Conservation (phyloP, 2,797 vertebrate genomes). For the Ptychadena robeensis region DNA sequence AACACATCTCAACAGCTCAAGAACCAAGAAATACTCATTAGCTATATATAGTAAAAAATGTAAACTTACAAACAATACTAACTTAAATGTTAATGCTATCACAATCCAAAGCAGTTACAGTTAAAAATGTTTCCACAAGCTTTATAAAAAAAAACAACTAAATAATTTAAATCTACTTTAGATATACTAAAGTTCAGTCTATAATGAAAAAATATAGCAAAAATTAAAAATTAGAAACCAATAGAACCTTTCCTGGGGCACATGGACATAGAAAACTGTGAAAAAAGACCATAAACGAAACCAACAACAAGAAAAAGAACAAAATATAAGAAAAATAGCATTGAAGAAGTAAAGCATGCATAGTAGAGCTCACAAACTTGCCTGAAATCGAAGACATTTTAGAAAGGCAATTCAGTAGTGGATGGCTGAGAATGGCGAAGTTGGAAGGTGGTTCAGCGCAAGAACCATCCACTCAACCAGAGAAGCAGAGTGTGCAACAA, state of each 20-base stretch:
- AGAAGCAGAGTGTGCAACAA: slow-evolving; percentile 9
- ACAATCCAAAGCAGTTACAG: neutral
- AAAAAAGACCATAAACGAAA: neutral
- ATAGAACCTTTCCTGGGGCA: neutral
- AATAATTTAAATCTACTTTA: neutral
- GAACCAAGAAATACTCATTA: too few species aligned
- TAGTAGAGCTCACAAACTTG: slow-evolving; percentile 14
- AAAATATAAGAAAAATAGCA: neutral
- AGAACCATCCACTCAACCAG: neutral
- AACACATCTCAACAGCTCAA: too few species aligned
- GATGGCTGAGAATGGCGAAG: neutral
- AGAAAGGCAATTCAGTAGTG: neutral
- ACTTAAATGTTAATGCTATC: too few species aligned
- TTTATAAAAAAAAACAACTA: too few species aligned
- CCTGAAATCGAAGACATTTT: slow-evolving; percentile 17
- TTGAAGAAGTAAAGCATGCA: neutral
- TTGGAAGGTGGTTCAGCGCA: neutral
- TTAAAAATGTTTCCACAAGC: neutral
- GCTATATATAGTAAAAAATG: too few species aligned
- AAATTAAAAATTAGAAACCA: neutral
- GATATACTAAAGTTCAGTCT: neutral
- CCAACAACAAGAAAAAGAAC: neutral
- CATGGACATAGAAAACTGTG: neutral
- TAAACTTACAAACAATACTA: too few species aligned
- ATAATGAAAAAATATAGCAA: neutral